A percentile compares a stretch with the other conserved stretches of the same genome.
Conservation (phyloP, 2,888 invertebrate genomes). For the Loripinus fragilis region DNA sequence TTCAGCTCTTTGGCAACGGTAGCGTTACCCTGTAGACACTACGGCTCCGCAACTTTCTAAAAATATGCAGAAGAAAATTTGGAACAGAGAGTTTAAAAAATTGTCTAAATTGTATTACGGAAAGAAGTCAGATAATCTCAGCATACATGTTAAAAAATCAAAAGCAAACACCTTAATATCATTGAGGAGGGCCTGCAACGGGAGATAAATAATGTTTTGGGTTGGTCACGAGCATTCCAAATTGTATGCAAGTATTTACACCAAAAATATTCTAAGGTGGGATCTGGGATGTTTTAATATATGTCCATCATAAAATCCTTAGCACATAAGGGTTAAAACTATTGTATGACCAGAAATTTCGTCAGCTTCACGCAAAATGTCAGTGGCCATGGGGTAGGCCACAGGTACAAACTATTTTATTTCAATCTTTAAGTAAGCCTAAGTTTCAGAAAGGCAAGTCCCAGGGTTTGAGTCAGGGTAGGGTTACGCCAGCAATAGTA, state of each 20-base stretch:
- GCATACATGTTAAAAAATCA: slow-evolving; percentile 8
- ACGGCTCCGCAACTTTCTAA: neutral
- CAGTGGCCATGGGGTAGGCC: neutral
- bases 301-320: slow-evolving; percentile 27
- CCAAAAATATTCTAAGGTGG: slow-evolving; percentile 6
- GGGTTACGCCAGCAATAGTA: neutral
- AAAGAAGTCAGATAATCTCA: neutral
- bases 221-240: slow-evolving; percentile 29
- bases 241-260: slow-evolving; percentile 20
- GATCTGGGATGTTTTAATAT: slow-evolving; percentile 19
- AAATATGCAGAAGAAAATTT: slow-evolving; percentile 13
- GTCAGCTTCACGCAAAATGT: slow-evolving; percentile 1
- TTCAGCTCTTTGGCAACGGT: too few relatives aligned
- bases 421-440: neutral
- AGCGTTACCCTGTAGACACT: too few relatives aligned
- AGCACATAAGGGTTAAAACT: slow-evolving; percentile 5
- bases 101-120: slow-evolving; percentile 2
- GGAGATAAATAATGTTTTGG: slow-evolving; percentile 16
- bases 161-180: neutral
- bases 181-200: neutral
- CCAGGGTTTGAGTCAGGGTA: slow-evolving; percentile 25
- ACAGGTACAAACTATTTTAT: neutral
- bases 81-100: slow-evolving; percentile 18
- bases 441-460: neutral
- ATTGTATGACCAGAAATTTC: slow-evolving; percentile 27